Conservation (phyloP, 2,797 vertebrate genomes). For the Danio kyathit region DNA sequence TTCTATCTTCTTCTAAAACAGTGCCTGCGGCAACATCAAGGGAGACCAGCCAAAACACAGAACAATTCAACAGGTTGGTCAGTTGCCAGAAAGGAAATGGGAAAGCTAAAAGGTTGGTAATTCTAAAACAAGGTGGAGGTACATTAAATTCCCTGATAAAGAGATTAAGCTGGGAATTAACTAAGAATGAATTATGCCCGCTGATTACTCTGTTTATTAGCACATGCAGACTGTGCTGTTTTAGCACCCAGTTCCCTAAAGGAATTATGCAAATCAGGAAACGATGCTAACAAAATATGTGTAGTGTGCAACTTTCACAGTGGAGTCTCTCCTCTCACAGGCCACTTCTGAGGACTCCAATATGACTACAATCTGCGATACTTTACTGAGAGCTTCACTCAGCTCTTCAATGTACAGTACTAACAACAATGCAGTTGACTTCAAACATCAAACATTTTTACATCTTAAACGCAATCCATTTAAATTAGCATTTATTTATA, state of each 20-base stretch:
- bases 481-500: neutral
- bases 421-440: neutral
- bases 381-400: neutral
- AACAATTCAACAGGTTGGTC: neutral
- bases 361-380: neutral
- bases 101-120: slow-evolving; percentile 15
- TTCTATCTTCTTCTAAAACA: neutral
- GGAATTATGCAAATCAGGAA: slow-evolving; percentile 1
- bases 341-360: neutral
- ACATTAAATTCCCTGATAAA: neutral
- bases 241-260: slow-evolving; percentile 15
- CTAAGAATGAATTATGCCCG: neutral
- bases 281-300: neutral
- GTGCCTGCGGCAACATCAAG: neutral
- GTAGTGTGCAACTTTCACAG: neutral
- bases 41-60: neutral
- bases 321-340: neutral
- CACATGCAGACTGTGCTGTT: slow-evolving; percentile 8
- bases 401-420: neutral
- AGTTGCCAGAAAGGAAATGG: neutral
- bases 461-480: neutral
- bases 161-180: neutral
- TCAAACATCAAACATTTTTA: neutral
- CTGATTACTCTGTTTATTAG: slow-evolving; percentile 16
- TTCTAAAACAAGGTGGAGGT: neutral